These are phyloP conservation scores for Gorsachius goisagi DNA, from an alignment of 2,113 vertebrate species.

Conservation along the genomic window DNA sequence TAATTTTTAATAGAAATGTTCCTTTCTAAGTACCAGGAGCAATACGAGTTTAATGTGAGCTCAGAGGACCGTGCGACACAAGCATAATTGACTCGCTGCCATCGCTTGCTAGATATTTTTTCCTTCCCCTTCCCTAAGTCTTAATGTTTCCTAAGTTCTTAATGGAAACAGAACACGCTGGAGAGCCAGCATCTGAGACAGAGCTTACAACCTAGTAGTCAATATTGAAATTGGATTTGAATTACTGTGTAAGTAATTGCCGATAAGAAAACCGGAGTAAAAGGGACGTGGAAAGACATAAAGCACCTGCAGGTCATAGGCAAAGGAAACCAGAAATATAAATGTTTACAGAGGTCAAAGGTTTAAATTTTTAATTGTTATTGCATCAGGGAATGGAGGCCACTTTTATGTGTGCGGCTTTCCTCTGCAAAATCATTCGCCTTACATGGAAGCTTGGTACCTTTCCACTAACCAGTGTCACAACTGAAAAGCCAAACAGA, in stretches of 20 bases:
- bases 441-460: background rate
- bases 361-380: background rate
- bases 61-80: background rate
- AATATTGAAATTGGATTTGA: constrained; percentile 39
- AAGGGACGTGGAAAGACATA: background rate
- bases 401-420: background rate
- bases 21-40: constrained; percentile 1
- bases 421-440: background rate
- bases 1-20: constrained; percentile 58
- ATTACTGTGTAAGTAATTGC: background rate
- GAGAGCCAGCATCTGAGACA: background rate
- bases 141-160: constrained; percentile 6
- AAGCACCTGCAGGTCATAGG: background rate
- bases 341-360: background rate
- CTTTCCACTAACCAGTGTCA: background rate
- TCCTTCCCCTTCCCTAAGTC: background rate
- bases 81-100: background rate
- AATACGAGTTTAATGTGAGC: constrained; percentile 3
- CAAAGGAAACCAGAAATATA: background rate
- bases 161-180: background rate
- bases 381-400: background rate
- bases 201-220: background rate
- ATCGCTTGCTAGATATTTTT: background rate
- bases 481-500: background rate
- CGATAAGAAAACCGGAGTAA: background rate